Base-by-base conservation (phyloP, 2,888 invertebrate genomes). In the Drosophila lutescens region DNA sequence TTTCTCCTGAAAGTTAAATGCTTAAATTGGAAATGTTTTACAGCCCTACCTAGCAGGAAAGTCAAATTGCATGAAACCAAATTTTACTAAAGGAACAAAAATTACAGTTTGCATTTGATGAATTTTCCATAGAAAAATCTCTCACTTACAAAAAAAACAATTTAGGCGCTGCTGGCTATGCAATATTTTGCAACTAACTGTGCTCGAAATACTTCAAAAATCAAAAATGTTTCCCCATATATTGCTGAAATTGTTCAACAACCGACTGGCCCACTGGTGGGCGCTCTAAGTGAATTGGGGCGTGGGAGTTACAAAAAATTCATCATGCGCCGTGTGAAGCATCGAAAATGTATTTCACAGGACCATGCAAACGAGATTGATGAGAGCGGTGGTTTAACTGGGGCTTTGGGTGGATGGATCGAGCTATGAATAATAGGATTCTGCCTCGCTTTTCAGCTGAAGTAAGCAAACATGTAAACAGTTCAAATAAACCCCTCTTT, bases 381-480 rank as follows among this genome's bases (percentile, higher is more conserved):
- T 69, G 59, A 17, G 63, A 23, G 32, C 34, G 20, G 13, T 10
- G n/a, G 38, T 12, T 26, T 41, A 12, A 0, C 26, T n/a, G 53
- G 8, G 2, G 17, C 9, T 50, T 13, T 15, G 4, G 2, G 8
- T 4, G n/a, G 12, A 10, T 10, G 23, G 41, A 57, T 36, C 47
- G 51, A 15, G 4, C 8, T 10, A 20, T n/a, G 41, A 41, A 32
- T 34, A 6, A 58, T 15, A 8, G 32, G 8, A 34, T 26, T 41
- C 20, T 20, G 30, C 61, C 53, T 51, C 46, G 47, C 65, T 59
- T 70, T 72, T 70, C 61, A 53, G 68, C 61, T 50, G 65, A 63
- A 57, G 72, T 62, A 69, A 78, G 72, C 79, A 73, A 79, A 81
- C 73, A 72, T 69, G 76, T 73, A 77, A 74, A 62, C 70, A 70